Percentiles rank a stretch among this genome's conserved stretches.
phyloP scores from a whole-genome alignment of 2,113 vertebrate species.

The Hyaena hyaena region DNA sequence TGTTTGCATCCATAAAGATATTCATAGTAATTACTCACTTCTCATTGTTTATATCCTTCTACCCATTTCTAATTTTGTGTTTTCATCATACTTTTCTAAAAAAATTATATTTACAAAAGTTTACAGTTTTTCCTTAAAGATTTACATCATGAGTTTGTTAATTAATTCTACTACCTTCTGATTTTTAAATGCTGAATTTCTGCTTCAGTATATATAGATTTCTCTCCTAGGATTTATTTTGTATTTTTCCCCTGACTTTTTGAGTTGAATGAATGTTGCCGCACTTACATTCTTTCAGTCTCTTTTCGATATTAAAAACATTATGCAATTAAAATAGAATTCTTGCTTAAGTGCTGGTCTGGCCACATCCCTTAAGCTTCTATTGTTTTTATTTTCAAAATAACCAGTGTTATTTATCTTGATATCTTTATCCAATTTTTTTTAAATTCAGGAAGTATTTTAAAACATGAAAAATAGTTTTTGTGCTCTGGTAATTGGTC shows the following conservation, averaged over 20 bases:
- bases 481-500: not conserved
- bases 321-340: not conserved
- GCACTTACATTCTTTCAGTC: not conserved
- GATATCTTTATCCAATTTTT: not conserved
- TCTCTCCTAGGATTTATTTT: not conserved
- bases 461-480: not conserved
- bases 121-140: not conserved
- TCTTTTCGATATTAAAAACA: not conserved
- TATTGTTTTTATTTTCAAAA: constrained; percentile 1
- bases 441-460: not conserved
- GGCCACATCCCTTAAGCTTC: not conserved
- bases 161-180: not conserved
- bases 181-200: not conserved
- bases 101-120: not conserved
- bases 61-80: not conserved
- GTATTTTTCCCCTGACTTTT: not conserved
- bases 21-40: not conserved
- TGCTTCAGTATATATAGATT: not conserved
- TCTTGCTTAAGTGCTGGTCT: not conserved
- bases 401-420: not conserved
- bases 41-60: not conserved
- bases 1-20: not conserved
- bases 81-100: not conserved
- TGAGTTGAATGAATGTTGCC: not conserved
- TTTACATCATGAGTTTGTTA: not conserved